Base-by-base conservation (phyloP, 2,888 invertebrate species). In the Brachyptera risi region DNA sequence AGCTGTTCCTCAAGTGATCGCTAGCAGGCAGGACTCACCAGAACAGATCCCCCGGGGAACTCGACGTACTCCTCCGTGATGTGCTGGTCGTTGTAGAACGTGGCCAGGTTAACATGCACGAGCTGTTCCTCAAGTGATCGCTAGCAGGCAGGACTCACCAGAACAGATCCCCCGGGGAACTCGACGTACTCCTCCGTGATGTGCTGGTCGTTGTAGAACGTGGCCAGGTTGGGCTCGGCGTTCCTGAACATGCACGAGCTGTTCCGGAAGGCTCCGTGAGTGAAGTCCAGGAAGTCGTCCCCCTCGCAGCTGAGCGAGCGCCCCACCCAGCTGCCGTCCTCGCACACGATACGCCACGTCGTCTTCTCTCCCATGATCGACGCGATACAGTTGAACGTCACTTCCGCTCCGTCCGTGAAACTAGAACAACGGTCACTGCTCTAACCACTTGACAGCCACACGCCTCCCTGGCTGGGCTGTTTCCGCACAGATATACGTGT, bases 251-350 rank as follows among this genome's bases (percentile, higher is more conserved):
- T 79, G 68, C 92, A 92, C 13, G 88, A 86, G 67, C 86, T 85
- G 72, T 90, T 90, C 69, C 80, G 51, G 50, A 58, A 62, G 42
- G 58, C 31, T 51, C 60, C 56, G 21, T 58, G 59, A 61, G 61
- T 60, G 47, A 63, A 60, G 27, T 67, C 67, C 59, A 65, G 58
- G 4, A 58, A 60, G 26, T 67, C 66, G 42, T 67, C 67, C 38
- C 66, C 59, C 58, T 64, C 65, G 73, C 91, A 91, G 68, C 84
- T 86, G 62, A 87, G 83, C 56, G 90, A 86, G 69, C 88, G 82
- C 21, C 91, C 92, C 63, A 90, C 85, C 92, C 92, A 92, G 67
- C 82, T 84, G 0, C 92, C 92, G 68, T 91, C 87, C 71, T 91
- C 90, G 69, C 92, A 92, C 60, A 88, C 84, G 23, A 92, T 86